Evolutionary conservation across 2,888 invertebrate genomes (phyloP).

Genomic region (Phengaris alcon): DNA sequence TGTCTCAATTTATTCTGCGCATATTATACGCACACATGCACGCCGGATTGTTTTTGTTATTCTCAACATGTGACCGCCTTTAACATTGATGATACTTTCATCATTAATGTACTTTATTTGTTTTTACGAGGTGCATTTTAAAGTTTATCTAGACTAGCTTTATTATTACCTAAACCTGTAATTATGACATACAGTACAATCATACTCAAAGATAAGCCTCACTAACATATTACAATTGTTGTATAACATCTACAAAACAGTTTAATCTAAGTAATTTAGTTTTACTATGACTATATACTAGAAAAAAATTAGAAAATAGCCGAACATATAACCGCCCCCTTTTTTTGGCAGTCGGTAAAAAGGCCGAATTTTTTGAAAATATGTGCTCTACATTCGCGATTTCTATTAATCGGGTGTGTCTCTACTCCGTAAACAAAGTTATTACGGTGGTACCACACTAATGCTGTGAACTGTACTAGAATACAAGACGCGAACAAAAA

Average conservation of each 20-base stretch:
- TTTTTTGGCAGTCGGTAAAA: neutral
- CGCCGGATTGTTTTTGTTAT: slow-evolving; percentile 8
- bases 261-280: neutral
- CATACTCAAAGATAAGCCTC: neutral
- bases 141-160: neutral
- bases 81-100: slow-evolving; percentile 18
- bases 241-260: neutral
- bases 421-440: no score
- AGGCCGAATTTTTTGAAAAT: neutral
- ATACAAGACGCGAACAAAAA: no score
- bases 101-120: slow-evolving; percentile 19
- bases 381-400: neutral
- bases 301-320: no score
- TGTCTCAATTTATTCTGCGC: neutral
- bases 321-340: no score
- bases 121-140: neutral
- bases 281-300: neutral
- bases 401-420: neutral
- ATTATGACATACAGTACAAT: neutral
- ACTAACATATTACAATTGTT: neutral
- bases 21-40: neutral
- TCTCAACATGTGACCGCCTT: slow-evolving; percentile 1
- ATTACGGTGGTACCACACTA: no score
- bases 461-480: no score
- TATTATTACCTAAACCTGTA: slow-evolving; percentile 11